phyloP scores from a whole-genome alignment of 2,888 invertebrate genomes.

The Abrostola triplasia region DNA sequence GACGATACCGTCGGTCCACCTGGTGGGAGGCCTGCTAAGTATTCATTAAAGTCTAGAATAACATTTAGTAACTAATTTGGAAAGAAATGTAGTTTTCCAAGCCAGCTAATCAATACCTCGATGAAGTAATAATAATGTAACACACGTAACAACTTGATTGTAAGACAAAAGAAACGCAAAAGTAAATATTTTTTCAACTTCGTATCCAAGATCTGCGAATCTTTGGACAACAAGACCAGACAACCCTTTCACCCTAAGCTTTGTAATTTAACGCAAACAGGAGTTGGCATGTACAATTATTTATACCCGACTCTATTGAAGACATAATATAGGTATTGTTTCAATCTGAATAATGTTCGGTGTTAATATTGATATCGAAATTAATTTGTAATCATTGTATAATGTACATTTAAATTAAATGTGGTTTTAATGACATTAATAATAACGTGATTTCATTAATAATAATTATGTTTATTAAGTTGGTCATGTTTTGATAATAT shows the following conservation, averaged over 20 bases:
- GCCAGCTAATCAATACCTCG: too few species aligned
- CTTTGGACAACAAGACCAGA: constrained; percentile 11
- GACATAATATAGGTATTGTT: too few species aligned
- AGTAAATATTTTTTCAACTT: neutral
- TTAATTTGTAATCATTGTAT: neutral
- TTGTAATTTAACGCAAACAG: constrained; percentile 26
- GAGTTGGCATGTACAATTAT: constrained; percentile 27
- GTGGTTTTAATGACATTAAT: too few species aligned
- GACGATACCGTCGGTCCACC: too few species aligned
- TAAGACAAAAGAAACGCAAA: neutral
- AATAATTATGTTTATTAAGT: neutral
- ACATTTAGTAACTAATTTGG: too few species aligned
- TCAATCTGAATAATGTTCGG: neutral
- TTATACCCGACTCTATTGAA: constrained; percentile 14
- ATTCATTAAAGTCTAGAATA: too few species aligned
- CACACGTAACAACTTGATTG: too few species aligned
- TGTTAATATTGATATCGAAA: neutral
- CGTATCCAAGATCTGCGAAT: constrained; percentile 29
- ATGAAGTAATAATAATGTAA: too few species aligned
- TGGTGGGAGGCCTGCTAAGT: too few species aligned
- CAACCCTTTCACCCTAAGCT: constrained; percentile 30
- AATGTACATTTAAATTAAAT: too few species aligned
- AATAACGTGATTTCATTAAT: neutral
- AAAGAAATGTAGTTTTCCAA: too few species aligned
- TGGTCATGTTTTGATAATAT: too few species aligned